phyloP scores from a whole-genome alignment of 37 sponge, comb jelly and placozoan genomes.

The Halisarca cf. caerulea region DNA sequence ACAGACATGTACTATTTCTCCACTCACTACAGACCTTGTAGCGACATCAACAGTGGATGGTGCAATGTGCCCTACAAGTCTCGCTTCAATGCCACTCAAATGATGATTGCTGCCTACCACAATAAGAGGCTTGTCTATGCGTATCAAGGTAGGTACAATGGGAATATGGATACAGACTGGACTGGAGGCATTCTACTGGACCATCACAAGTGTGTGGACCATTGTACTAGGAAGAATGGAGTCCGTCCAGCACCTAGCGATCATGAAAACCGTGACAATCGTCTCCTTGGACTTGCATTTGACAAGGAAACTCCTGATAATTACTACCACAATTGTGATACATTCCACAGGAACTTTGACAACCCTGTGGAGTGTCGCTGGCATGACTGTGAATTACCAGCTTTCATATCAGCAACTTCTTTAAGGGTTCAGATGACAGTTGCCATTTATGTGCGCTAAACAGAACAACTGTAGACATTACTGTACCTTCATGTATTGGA shows the following conservation, averaged over 20 bases:
- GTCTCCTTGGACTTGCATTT: slow-evolving; percentile 24
- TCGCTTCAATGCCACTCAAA: slow-evolving; percentile 28
- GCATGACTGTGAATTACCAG: slow-evolving; percentile 1
- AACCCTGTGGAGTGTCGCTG: slow-evolving; percentile 15
- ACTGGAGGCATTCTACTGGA: slow-evolving; percentile 30
- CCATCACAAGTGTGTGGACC: slow-evolving; percentile 9
- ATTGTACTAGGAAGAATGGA: neutral
- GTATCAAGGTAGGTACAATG: slow-evolving; percentile 16
- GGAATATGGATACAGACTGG: slow-evolving; percentile 34
- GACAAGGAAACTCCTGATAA: slow-evolving; percentile 9
- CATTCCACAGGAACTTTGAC: neutral
- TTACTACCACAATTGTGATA: slow-evolving; percentile 22
- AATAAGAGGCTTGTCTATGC: slow-evolving; percentile 16
- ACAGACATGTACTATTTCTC: slow-evolving; percentile 37
- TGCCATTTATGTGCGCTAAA: slow-evolving; percentile 13
- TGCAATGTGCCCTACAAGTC: slow-evolving; percentile 29
- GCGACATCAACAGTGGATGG: slow-evolving; percentile 17
- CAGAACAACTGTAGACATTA: too few relatives aligned
- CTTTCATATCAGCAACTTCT: neutral
- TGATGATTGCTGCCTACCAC: slow-evolving; percentile 38
- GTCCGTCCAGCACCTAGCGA: slow-evolving; percentile 21
- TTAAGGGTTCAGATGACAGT: slow-evolving; percentile 3
- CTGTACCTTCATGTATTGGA: too few relatives aligned
- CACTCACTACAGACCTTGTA: neutral
- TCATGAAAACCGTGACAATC: neutral